Evolutionary conservation across 2,797 vertebrate genomes (phyloP), one percentile per base, ranked within the genome.

Genomic region (Ctenopoma multispine): DNA sequence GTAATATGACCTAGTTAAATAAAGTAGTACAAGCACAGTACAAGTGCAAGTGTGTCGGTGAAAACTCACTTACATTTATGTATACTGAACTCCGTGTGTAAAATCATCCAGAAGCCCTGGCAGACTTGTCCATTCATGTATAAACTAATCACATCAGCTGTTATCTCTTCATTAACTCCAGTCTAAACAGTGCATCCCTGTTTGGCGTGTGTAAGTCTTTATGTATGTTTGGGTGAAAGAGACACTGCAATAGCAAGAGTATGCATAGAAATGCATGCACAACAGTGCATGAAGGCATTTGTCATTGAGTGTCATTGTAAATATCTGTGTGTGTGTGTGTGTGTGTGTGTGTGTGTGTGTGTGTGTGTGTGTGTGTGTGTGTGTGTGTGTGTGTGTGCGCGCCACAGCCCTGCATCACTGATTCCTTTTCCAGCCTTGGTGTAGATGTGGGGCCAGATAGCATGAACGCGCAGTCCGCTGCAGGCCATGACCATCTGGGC

Each of bases 81-180:
- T 24, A 58, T 34, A 15, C 50, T 51, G 48, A 77, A 65, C 8
- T 4, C 23, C 21, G 68, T 13, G 49, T 62, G 53, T 65, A 53
- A 65, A 59, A 34, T 58, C 34, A 31, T 53, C 67, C 53, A 47
- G 54, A 21, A 79, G 66, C 56, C 13, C 23, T 49, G 60, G 71
- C 80, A 23, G 63, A 49, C 72, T 87, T 29, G 27, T 29, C 80
- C 76, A 54, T 58, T 89, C 84, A 83, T 78, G 87, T 72, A 80
- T 69, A 86, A 95, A 92, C 87, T 94, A 95, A 96, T 95, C 93
- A 95, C 95, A 95, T 97, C 96, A 96, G 94, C 95, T 95, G 94
- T 95, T 95, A 95, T 95, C 94, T 96, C 95, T 95, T 96, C 95
- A 97, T 96, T 96, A 96, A 90, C 94, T 94, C 94, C 94, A 95